phyloP scores from a whole-genome alignment of 2,888 invertebrate genomes.

The Nomada goodeniana region DNA sequence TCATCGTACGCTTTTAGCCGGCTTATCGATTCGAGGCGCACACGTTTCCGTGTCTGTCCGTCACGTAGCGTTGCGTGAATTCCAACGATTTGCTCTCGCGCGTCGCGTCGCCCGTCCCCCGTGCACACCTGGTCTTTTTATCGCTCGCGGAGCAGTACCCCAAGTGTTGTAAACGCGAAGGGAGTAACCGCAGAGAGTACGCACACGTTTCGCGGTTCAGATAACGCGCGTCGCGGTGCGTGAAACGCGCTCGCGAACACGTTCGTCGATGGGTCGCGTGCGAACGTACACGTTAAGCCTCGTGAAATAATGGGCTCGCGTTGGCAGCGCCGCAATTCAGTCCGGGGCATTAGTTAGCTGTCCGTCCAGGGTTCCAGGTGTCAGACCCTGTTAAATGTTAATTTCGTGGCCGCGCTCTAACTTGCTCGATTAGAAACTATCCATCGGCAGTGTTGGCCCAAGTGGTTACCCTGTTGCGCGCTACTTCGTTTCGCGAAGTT shows the following conservation, averaged over 20 bases:
- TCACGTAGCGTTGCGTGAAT: conserved; percentile 56
- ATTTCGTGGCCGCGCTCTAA: conserved; percentile 75
- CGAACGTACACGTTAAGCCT: background rate
- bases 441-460: conserved; percentile 24
- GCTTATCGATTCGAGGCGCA: conserved; percentile 44
- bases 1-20: conserved; percentile 35
- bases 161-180: conserved; percentile 19
- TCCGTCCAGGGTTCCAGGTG: conserved; percentile 73
- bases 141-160: conserved; percentile 4
- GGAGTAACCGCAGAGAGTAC: conserved; percentile 14
- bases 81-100: conserved; percentile 49
- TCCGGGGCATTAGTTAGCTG: conserved; percentile 76
- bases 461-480: background rate
- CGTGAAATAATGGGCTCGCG: conserved; percentile 26
- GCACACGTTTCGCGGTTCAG: conserved; percentile 54
- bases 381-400: conserved; percentile 80
- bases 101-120: conserved; percentile 17
- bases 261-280: conserved; percentile 10
- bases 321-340: conserved; percentile 43
- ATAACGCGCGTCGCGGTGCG: conserved; percentile 48
- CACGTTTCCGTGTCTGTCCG: conserved; percentile 26
- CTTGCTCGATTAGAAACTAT: conserved; percentile 81
- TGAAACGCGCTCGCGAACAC: conserved; percentile 41
- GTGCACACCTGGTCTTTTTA: conserved; percentile 48
- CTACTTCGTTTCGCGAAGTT: conserved; percentile 13